A percentile compares a stretch with the other conserved stretches of the same genome.
Evolutionary conservation across 2,113 vertebrate genomes (phyloP).

Genomic region (Pogonocichla stellata): DNA sequence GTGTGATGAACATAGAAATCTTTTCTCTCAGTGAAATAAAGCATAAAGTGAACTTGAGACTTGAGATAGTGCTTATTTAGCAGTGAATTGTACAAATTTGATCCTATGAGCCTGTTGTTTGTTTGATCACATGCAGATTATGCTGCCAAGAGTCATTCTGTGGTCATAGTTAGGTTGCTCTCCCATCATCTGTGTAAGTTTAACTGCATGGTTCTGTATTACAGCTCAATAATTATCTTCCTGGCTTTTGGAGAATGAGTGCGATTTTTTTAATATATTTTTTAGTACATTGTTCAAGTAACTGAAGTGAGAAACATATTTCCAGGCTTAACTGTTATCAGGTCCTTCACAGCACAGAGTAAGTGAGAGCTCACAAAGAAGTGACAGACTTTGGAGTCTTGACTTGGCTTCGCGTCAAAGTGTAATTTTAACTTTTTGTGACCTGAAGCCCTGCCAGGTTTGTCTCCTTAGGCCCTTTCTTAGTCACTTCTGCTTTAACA

Average conservation of each 20-base stretch:
- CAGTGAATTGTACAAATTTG: background rate
- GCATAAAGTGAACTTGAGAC: background rate
- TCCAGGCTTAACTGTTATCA: background rate
- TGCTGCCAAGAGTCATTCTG: conserved; percentile 7
- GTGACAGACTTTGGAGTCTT: background rate
- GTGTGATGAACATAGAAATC: background rate
- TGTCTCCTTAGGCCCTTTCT: background rate
- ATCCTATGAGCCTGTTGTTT: background rate
- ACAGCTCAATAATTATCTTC: background rate
- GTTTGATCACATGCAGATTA: background rate
- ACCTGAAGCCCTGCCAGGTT: background rate
- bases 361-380: background rate
- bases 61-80: background rate
- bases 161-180: background rate
- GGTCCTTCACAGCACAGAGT: background rate
- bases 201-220: background rate
- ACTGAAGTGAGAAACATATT: background rate
- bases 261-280: background rate
- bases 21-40: background rate
- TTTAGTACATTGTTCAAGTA: background rate
- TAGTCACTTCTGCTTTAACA: background rate
- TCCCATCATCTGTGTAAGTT: background rate
- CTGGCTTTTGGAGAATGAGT: background rate
- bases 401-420: background rate
- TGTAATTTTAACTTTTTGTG: conserved; percentile 27